These are phyloP conservation scores for Cheilosia vernalis DNA, from an alignment of 2,888 invertebrate species.

Conservation along the genomic window DNA sequence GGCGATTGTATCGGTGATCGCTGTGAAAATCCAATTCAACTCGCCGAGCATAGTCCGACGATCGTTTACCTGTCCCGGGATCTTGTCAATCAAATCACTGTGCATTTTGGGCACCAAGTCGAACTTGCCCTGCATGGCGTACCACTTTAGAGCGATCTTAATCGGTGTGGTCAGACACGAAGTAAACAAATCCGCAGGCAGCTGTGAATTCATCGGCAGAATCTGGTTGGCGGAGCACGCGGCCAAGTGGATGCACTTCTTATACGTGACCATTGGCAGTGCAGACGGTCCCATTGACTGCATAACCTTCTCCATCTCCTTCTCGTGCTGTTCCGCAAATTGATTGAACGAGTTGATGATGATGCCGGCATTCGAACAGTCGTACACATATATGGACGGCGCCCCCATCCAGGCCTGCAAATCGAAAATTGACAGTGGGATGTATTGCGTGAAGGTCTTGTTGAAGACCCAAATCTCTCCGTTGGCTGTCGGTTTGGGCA, in stretches of 20 bases:
- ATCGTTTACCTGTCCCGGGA: conserved; percentile 97
- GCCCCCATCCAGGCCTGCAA: conserved; percentile 99
- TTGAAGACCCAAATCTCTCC: conserved; percentile 99
- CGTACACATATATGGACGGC: conserved; percentile 99
- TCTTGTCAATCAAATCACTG: conserved; percentile 95
- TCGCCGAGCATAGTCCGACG: conserved; percentile 98
- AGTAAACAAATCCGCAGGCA: conserved; percentile 99
- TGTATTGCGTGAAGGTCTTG: conserved; percentile 99
- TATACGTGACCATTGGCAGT: conserved; percentile 86
- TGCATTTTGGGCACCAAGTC: conserved; percentile 92
- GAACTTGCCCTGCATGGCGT: conserved; percentile 91
- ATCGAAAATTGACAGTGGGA: conserved; percentile 98
- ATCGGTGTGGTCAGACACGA: conserved; percentile 99
- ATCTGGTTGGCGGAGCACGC: conserved; percentile 97
- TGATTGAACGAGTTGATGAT: conserved; percentile 95
- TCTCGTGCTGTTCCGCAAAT: conserved; percentile 95
- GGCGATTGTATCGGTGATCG: conserved; percentile 99
- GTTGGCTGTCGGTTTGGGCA: conserved; percentile 98
- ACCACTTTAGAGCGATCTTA: conserved; percentile 97
- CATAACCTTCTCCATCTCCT: conserved; percentile 86
- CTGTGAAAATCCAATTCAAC: conserved; percentile 99
- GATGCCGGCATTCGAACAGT: conserved; percentile 99
- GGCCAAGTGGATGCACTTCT: conserved; percentile 97
- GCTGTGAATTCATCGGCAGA: conserved; percentile 97
- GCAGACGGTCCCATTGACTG: conserved; percentile 79